Evolutionary conservation across 92 coral and sea anemone species (phyloP), one percentile per base, ranked within the genome.

Genomic region (Bergia sp.): DNA sequence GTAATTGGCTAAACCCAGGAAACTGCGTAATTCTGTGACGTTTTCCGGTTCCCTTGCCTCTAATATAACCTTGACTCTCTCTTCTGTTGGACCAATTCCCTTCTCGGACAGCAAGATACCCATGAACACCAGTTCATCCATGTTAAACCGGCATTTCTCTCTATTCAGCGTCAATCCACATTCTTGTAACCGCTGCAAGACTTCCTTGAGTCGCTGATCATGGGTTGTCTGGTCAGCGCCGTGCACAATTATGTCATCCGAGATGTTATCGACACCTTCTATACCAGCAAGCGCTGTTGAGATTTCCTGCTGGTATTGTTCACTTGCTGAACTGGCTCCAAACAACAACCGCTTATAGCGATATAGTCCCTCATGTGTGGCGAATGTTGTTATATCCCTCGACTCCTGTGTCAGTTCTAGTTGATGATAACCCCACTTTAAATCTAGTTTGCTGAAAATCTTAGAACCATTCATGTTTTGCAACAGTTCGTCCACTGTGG

Each of bases 221-320:
- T 94, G 91, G 45, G 86, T 90, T 41, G 76, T 76, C 74, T 86
- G 76, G 87, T 89, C 86, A 23, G 80, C 88, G n/a, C 85, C 92
- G 53, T 92, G 92, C 58, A 90, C 92, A 37, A 86, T 88, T 36
- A 92, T 94, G 86, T 94, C 93, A 81, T 94, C 96, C 16, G 94
- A 91, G 50, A 88, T 92, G 90, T 92, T 94, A 9, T 90, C 87
- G 1, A 78, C 90, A 37, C 93, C 85, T 39, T 92, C 88, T 9
- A 88, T 81, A n/a, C n/a, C n/a, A n/a, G n/a, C n/a, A n/a, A n/a
- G n/a, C n/a, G n/a, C n/a, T n/a, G n/a, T n/a, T n/a, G 92, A 84
- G 43, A 94, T 90, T 38, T 89, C 92, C 50, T 86, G 93, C 79
- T 93, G 94, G 87, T 92, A 92, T 49, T 86, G 85, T 66, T 94